These are phyloP conservation scores for Tanaodytes sp. DNA, from an alignment of 2,888 invertebrate species.

Conservation along the genomic window DNA sequence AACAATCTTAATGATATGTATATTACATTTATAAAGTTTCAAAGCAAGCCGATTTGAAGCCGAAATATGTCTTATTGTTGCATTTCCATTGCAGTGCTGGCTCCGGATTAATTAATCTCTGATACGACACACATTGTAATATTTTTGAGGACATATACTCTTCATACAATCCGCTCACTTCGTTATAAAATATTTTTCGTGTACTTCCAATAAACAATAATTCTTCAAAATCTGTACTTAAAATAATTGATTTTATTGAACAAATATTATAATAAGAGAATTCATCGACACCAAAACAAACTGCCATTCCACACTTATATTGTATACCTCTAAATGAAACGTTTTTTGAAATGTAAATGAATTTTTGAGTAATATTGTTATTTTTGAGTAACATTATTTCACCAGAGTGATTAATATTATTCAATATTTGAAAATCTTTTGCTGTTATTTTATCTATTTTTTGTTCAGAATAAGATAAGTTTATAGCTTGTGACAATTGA, in stretches of 20 bases:
- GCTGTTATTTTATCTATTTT: conserved; percentile 9
- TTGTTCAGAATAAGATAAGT: conserved; percentile 17
- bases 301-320: conserved; percentile 20
- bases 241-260: conserved; percentile 9
- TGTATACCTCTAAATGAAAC: conserved; percentile 16
- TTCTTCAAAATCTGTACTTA: conserved; percentile 8
- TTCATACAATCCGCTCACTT: conserved; percentile 10
- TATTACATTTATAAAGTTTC: conserved; percentile 3
- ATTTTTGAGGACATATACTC: not conserved
- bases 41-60: conserved; percentile 16
- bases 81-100: conserved; percentile 10
- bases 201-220: conserved; percentile 19
- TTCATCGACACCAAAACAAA: conserved; percentile 23
- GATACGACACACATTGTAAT: not conserved
- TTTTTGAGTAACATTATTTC: conserved; percentile 2
- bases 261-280: conserved; percentile 14
- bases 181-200: conserved; percentile 10
- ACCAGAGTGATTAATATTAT: not conserved
- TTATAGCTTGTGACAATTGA: conserved; percentile 27
- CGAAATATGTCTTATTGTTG: not conserved
- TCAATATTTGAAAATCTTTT: conserved; percentile 2
- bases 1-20: too few species aligned
- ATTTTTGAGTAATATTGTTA: not conserved
- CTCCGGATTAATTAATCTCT: conserved; percentile 1
- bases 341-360: conserved; percentile 4